Base-by-base conservation (phyloP, 2,797 vertebrate species). In the Danio kyathit region DNA sequence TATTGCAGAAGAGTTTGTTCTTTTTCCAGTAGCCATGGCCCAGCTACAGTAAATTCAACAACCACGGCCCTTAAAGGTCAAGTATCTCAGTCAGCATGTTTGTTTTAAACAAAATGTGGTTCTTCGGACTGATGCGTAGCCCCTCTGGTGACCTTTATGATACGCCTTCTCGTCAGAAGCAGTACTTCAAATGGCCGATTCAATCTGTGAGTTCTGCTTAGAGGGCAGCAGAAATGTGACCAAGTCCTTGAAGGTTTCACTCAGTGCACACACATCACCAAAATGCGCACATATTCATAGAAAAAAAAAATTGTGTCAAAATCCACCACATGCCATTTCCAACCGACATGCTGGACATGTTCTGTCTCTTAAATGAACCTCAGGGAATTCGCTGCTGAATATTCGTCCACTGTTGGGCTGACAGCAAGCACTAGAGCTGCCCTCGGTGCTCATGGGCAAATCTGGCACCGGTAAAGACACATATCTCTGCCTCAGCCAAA, bases 401-500 rank as follows among this genome's bases (percentile, higher is more conserved):
- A 63, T 56, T 64, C 64, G 48, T 72, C 51, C 7, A 10, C 49
- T 80, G 49, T 48, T 56, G 14, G 57, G 69, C 78, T 48, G 78
- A 80, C 76, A 66, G 71, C 83, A 85, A 89, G 61, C 83, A 70
- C 38, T 77, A 81, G 66, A 78, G 71, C 83, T 64, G 59, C 67
- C 71, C 82, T 40, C 66, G 51, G 56, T 82, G 79, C 84, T 75
- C 84, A 48, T 85, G 85, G 87, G 75, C 87, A 84, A 84, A 79
- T 76, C 79, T 86, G 84, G 82, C 87, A 82, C 74, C 73, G 83
- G 76, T 76, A 84, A 76, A 84, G 76, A 89, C 82, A 86, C 84
- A 85, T 85, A 81, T 88, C 82, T 91, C 91, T 87, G 84, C 85
- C 76, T 54, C 84, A 69, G 60, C 80, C 79, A 74, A 89, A 87